These are phyloP conservation scores for Lasiurus borealis DNA, from an alignment of 2,113 vertebrate species.

Conservation along the genomic window DNA sequence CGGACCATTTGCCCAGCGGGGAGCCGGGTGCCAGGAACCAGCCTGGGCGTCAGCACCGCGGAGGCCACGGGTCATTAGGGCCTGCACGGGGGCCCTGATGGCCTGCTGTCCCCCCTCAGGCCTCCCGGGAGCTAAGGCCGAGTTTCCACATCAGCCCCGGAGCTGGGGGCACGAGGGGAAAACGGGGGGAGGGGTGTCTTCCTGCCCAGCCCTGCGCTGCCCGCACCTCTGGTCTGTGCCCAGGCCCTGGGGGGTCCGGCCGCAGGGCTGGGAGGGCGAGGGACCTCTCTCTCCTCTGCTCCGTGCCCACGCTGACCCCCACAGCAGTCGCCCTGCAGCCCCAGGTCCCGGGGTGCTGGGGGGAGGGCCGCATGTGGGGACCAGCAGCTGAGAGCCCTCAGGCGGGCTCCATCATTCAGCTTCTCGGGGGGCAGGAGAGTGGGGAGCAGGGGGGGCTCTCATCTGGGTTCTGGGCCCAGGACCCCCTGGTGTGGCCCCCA, in stretches of 20 bases:
- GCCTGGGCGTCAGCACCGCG: not conserved
- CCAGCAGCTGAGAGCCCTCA: fast-evolving
- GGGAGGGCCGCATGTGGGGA: not conserved
- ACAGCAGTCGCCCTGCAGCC: no score
- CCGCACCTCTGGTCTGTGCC: not conserved
- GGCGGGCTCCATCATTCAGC: fast-evolving
- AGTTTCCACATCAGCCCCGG: not conserved
- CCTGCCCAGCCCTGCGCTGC: not conserved
- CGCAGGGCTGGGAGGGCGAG: fast-evolving
- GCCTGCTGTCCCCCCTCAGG: not conserved
- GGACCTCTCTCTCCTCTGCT: fast-evolving
- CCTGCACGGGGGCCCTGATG: not conserved
- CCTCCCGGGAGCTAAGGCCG: not conserved
- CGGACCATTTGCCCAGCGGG: conserved; percentile 80
- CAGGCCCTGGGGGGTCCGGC: fast-evolving
- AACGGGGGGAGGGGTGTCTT: not conserved
- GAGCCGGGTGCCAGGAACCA: not conserved
- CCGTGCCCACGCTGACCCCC: no score
- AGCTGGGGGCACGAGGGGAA: no score
- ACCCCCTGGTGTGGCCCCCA: not conserved
- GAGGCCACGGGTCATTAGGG: not conserved
- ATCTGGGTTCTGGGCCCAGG: not conserved
- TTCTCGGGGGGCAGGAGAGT: fast-evolving
- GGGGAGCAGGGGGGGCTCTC: not conserved
- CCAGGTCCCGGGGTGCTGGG: fast-evolving